These are phyloP conservation scores for Thripadectes ignobilis DNA, from an alignment of 2,797 vertebrate species.

Conservation along the genomic window DNA sequence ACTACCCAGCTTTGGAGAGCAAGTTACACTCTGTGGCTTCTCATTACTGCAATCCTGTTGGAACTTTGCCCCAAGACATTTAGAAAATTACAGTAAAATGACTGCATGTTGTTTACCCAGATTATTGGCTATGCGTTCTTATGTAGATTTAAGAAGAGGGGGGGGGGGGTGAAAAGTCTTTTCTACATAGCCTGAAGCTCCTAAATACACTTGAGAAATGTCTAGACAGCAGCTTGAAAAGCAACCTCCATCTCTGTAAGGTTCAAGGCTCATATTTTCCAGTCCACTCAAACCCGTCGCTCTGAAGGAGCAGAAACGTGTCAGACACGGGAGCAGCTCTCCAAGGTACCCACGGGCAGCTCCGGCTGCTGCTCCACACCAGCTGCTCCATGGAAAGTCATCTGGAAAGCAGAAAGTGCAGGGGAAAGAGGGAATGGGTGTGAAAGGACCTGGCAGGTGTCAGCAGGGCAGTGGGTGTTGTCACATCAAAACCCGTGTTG, in stretches of 20 bases:
- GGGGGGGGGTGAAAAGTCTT: background rate
- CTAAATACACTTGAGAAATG: background rate
- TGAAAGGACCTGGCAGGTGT: background rate
- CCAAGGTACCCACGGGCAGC: background rate
- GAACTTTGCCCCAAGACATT: slow-evolving; percentile 6
- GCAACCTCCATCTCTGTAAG: background rate
- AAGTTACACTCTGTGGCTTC: slow-evolving; percentile 19
- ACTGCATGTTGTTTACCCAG: slow-evolving; percentile 32
- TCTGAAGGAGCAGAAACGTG: background rate
- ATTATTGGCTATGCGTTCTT: slow-evolving; percentile 17
- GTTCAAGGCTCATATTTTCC: background rate
- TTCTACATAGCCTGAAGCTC: background rate
- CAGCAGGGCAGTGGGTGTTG: background rate
- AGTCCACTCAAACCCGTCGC: background rate
- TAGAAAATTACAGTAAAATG: slow-evolving; percentile 7
- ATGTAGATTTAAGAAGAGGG: background rate
- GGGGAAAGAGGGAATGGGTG: background rate
- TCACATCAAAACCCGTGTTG: fast-evolving
- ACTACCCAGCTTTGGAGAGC: background rate
- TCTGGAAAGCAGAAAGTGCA: background rate
- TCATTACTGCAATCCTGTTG: slow-evolving; percentile 29
- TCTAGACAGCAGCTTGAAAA: slow-evolving; percentile 37
- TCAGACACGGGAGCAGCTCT: background rate
- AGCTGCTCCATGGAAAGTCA: background rate
- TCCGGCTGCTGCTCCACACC: background rate